Base-by-base conservation (phyloP, 2,888 invertebrate genomes). In the Drosophila paranaensis region DNA sequence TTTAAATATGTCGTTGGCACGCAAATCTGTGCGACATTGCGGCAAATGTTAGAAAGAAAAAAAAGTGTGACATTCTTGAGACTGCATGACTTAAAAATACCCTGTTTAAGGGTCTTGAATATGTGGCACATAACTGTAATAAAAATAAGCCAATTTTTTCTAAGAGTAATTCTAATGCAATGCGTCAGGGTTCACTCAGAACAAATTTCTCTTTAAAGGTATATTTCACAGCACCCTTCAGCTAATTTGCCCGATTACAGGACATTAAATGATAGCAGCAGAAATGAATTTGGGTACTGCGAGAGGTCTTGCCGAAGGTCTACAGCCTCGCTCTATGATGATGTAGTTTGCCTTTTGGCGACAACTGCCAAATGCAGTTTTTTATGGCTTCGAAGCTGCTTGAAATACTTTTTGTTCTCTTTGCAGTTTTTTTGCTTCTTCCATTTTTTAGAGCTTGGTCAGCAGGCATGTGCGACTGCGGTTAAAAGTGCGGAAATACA, bases 401-500 rank as follows among this genome's bases (percentile, higher is more conserved):
- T 80, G 80, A 82, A 84, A 82, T 89, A 75, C 75, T 81, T 85
- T 88, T 87, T 84, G 60, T 69, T 51, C 70, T 62, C 60, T 55
- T 45, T 39, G 25, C 62, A 42, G 63, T 39, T 61, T 45, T 27
- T 40, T 39, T 16, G 6, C 55, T 57, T 13, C 27, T 51, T 40
- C 37, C 11, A 16, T 48, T 75, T 82, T 79, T 74, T 74, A 64
- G 57, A 65, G 74, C 69, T 72, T 71, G 81, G 81, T 82, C 86
- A 85, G 56, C 67, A 71, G 77, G 71, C 80, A 71, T 81, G 71
- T 78, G 82, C 73, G 60, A 85, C 86, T 86, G 87, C 90, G 83
- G 90, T 89, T 86, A 86, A 90, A 88, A 87, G 90, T 82, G 88
- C 90, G 88, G 87, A 90, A 90, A 87, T 90, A 86, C 83, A 90